These are phyloP conservation scores for Caloenas nicobarica DNA, from an alignment of 2,113 vertebrate genomes.

Conservation along the genomic window DNA sequence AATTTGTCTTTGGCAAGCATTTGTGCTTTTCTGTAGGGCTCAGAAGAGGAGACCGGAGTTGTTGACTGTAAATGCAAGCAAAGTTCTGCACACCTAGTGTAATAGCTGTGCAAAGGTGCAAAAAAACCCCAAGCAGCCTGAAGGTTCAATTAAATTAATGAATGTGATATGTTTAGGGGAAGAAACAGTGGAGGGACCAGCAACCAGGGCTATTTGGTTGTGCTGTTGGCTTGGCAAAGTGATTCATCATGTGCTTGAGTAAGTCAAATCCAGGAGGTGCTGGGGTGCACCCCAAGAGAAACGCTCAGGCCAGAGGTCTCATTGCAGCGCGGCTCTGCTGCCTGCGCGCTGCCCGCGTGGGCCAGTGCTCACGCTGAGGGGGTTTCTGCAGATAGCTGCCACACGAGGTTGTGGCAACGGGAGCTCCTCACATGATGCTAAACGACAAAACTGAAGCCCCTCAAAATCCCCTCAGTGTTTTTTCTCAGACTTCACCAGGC, in stretches of 20 bases:
- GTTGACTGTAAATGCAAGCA: background rate
- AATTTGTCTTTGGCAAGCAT: conserved; percentile 30
- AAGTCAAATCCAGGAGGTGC: background rate
- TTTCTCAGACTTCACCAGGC: background rate
- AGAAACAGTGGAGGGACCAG: background rate
- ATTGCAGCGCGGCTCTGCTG: rapidly evolving
- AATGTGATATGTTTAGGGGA: background rate
- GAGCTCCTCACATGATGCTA: background rate
- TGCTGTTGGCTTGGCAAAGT: background rate
- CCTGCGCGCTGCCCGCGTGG: rapidly evolving
- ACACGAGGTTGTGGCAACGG: background rate
- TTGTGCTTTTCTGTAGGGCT: background rate
- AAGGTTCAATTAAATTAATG: background rate
- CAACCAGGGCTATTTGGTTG: background rate
- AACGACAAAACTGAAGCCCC: background rate
- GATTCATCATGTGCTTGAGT: background rate
- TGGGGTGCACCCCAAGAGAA: background rate
- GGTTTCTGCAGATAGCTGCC: background rate
- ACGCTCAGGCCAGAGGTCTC: background rate
- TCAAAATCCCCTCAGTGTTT: background rate
- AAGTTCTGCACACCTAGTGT: background rate
- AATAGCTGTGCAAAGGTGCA: background rate
- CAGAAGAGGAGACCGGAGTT: background rate
- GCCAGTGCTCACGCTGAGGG: background rate
- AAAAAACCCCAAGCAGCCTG: background rate